These are phyloP conservation scores for Danionella cerebrum DNA, from an alignment of 2,113 vertebrate species.

Conservation along the genomic window DNA sequence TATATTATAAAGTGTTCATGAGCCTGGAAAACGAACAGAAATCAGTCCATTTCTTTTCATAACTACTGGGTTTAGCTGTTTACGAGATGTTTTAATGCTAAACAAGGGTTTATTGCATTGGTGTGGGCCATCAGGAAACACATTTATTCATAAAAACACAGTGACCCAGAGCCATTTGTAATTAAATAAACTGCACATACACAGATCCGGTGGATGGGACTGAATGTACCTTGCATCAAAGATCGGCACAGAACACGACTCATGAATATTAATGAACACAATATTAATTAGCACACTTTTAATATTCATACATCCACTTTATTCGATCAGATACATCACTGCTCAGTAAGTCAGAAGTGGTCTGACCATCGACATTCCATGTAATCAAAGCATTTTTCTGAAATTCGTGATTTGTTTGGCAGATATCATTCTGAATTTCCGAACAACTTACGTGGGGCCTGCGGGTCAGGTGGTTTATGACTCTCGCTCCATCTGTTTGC, in stretches of 20 bases:
- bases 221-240: neutral
- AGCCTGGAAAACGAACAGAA: too few relatives aligned
- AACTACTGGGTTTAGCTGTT: too few relatives aligned
- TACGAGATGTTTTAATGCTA: too few relatives aligned
- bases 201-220: neutral
- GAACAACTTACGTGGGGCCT: slow-evolving; percentile 79
- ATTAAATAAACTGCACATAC: neutral
- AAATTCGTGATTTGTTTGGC: slow-evolving; percentile 3
- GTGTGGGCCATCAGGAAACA: too few relatives aligned
- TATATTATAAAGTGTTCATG: too few relatives aligned
- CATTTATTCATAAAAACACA: neutral
- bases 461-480: slow-evolving; percentile 85
- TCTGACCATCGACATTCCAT: neutral
- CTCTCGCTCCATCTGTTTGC: slow-evolving; percentile 77
- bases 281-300: neutral
- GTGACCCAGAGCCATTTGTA: neutral
- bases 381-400: neutral
- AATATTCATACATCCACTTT: neutral
- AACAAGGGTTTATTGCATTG: too few relatives aligned
- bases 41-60: too few relatives aligned
- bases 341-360: neutral
- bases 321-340: neutral
- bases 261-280: slow-evolving; percentile 11
- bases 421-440: slow-evolving; percentile 84
- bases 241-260: neutral